A percentile compares a stretch with the other conserved stretches of the same genome.
Evolutionary conservation across 2,797 vertebrate species (phyloP).

Genomic region (Limnodromus scolopaceus): DNA sequence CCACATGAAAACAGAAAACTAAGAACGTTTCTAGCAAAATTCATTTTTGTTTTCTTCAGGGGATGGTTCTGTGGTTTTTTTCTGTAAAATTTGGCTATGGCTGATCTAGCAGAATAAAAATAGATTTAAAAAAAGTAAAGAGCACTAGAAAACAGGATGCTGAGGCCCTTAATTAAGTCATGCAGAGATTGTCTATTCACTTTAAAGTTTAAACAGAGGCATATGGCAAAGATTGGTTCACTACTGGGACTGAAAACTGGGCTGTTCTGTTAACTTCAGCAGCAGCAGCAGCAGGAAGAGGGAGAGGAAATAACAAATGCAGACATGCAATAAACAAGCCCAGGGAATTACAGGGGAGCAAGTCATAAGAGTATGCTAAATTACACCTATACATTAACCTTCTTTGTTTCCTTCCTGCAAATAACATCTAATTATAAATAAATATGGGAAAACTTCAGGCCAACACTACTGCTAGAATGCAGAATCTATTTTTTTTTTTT

Average conservation of each 20-base stretch:
- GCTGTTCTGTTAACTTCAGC: constrained; percentile 8
- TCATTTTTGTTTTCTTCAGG: background rate
- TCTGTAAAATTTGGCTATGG: background rate
- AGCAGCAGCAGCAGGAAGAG: constrained; percentile 2
- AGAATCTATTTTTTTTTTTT: background rate
- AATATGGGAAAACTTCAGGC: background rate
- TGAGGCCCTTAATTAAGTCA: constrained; percentile 12
- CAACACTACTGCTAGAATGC: background rate
- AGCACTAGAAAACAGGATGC: background rate
- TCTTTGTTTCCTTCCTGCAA: constrained; percentile 49
- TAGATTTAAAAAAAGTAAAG: background rate
- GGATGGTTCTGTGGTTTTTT: background rate
- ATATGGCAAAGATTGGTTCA: background rate
- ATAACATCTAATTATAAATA: constrained; percentile 27
- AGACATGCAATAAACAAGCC: constrained; percentile 22
- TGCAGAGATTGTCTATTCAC: background rate
- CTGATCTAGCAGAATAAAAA: background rate
- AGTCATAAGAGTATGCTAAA: constrained; percentile 18
- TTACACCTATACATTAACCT: constrained; percentile 41
- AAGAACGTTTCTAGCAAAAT: background rate
- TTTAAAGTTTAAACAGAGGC: constrained; percentile 39
- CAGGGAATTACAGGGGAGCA: background rate
- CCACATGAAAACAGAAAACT: background rate
- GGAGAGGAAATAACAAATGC: constrained; percentile 35
- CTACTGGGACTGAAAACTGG: background rate